These are phyloP conservation scores for Octodon degus DNA, from an alignment of 2,113 vertebrate genomes.

Conservation along the genomic window DNA sequence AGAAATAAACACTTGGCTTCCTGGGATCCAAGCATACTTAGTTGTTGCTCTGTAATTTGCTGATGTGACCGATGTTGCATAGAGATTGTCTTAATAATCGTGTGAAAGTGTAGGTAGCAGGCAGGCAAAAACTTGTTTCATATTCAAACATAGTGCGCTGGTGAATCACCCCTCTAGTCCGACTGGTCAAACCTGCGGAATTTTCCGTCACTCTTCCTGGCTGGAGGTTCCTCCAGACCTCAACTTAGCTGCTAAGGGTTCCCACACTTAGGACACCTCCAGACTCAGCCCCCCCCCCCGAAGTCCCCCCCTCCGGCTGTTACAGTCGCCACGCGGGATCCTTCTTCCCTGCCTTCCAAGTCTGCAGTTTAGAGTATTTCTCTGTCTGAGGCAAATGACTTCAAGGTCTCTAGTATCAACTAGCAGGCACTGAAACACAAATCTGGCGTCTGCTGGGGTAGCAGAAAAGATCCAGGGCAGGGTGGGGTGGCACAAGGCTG, in stretches of 20 bases:
- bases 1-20: neutral
- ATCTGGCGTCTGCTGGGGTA: neutral
- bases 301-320: neutral
- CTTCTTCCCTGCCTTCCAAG: neutral
- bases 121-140: conserved; percentile 22
- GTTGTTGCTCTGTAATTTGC: neutral
- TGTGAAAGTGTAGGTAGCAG: neutral
- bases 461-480: neutral
- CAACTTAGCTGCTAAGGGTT: neutral
- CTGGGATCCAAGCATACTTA: neutral
- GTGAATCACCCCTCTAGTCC: conserved; percentile 58
- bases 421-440: neutral
- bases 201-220: conserved; percentile 62
- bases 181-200: conserved; percentile 59
- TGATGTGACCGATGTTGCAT: conserved; percentile 18
- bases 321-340: neutral
- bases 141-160: neutral
- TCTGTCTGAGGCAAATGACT: neutral
- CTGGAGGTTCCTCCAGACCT: neutral
- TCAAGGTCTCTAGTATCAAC: neutral
- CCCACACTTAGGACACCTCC: neutral
- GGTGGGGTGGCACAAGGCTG: neutral
- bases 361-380: neutral
- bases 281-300: neutral
- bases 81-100: neutral